A percentile compares a stretch with the other conserved stretches of the same genome.
Conservation (phyloP, 2,797 vertebrate species). For the Eupleurogrammus muticus region DNA sequence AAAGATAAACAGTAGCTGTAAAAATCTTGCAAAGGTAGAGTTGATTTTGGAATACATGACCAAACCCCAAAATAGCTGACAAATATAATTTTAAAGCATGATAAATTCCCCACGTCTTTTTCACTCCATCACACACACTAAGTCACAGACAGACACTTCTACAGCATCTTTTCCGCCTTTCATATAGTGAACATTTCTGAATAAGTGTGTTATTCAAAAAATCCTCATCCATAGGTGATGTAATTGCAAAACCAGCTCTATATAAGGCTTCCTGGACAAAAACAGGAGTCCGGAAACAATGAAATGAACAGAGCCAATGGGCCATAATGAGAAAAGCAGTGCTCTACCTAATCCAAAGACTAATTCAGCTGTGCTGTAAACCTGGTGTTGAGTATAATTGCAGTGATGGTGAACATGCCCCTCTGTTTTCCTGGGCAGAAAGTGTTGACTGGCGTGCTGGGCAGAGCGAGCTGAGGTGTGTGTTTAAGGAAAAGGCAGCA, state of each 20-base stretch:
- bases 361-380: constrained; percentile 63
- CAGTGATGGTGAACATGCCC: constrained; percentile 50
- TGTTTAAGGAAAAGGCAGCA: constrained; percentile 15
- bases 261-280: constrained; percentile 47
- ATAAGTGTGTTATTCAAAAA: constrained; percentile 37
- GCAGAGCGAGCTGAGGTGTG: constrained; percentile 35
- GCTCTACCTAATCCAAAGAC: constrained; percentile 41
- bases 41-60: not conserved
- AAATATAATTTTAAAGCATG: not conserved
- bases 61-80: not conserved
- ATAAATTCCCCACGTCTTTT: not conserved
- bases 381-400: constrained; percentile 32
- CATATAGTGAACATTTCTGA: constrained; percentile 35
- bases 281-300: constrained; percentile 64
- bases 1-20: not conserved
- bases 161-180: constrained; percentile 13
- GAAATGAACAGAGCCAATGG: constrained; percentile 50
- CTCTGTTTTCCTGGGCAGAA: constrained; percentile 50
- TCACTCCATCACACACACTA: constrained; percentile 4
- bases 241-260: constrained; percentile 45
- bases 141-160: constrained; percentile 3
- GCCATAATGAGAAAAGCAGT: constrained; percentile 68
- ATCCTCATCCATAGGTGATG: constrained; percentile 38
- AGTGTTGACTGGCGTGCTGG: constrained; percentile 12
- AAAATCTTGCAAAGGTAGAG: not conserved